phyloP scores from a whole-genome alignment of 2,888 invertebrate genomes.

The Craniophora ligustri region DNA sequence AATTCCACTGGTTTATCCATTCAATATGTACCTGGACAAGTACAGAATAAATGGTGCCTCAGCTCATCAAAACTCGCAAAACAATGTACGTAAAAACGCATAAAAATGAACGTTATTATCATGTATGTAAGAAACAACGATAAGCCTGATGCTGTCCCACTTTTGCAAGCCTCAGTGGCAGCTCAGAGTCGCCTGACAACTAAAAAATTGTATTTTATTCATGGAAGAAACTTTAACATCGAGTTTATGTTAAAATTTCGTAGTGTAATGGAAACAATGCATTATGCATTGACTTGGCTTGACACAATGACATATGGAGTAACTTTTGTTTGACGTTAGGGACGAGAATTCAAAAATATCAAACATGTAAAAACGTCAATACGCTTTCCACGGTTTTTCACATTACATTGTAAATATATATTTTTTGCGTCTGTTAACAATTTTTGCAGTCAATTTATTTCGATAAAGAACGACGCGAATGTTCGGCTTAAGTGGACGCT shows the following conservation, averaged over 20 bases:
- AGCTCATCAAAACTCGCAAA: conserved; percentile 23
- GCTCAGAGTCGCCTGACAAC: conserved; percentile 60
- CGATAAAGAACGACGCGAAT: conserved; percentile 71
- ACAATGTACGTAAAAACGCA: conserved; percentile 29
- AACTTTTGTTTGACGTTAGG: conserved; percentile 82
- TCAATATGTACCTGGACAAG: conserved; percentile 22
- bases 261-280: conserved; percentile 88
- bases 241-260: conserved; percentile 86
- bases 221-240: conserved; percentile 85
- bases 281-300: conserved; percentile 80
- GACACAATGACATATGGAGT: conserved; percentile 86
- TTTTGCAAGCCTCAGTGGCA: conserved; percentile 59
- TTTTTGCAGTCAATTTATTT: conserved; percentile 76
- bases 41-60: conserved; percentile 30
- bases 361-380: conserved; percentile 67
- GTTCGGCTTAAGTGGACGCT: conserved; percentile 78
- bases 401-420: conserved; percentile 61
- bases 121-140: conserved; percentile 60
- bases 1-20: conserved; percentile 35
- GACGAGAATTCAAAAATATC: conserved; percentile 76
- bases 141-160: conserved; percentile 60
- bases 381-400: conserved; percentile 78
- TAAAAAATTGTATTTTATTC: conserved; percentile 85
- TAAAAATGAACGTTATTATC: conserved; percentile 43
- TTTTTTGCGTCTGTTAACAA: conserved; percentile 66